phyloP scores from a whole-genome alignment of 2,113 vertebrate genomes.

The Ceratotherium simum region DNA sequence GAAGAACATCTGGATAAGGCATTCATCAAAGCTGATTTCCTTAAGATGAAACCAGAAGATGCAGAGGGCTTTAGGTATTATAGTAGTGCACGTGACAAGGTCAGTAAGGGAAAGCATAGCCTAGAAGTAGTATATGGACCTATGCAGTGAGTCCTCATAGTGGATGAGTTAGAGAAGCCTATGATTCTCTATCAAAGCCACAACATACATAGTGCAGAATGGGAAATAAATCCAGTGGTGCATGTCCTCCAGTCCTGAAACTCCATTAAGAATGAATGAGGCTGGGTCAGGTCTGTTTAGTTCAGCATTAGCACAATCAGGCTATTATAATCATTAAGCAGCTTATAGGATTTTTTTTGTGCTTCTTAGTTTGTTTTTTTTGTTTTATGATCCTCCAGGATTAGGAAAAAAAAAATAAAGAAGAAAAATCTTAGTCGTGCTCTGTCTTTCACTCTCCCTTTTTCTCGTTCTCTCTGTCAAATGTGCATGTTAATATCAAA shows the following conservation, averaged over 20 bases:
- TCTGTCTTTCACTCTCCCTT: neutral
- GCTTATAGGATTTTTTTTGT: neutral
- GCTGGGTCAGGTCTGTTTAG: conserved; percentile 17
- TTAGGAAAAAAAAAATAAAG: neutral
- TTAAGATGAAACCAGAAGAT: conserved; percentile 54
- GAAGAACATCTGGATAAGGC: too few species aligned
- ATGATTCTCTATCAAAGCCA: conserved; percentile 53
- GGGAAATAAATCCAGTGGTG: conserved; percentile 61
- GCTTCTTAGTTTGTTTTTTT: neutral
- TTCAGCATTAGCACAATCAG: neutral
- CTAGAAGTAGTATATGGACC: conserved; percentile 75
- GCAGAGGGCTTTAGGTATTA: conserved; percentile 57
- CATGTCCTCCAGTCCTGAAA: conserved; percentile 34
- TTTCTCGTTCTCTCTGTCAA: neutral
- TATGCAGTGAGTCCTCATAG: conserved; percentile 49
- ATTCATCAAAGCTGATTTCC: conserved; percentile 6
- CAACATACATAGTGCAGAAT: conserved; percentile 57
- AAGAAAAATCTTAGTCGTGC: neutral
- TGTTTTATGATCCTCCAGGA: neutral
- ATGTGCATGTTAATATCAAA: neutral
- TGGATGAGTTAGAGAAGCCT: conserved; percentile 35
- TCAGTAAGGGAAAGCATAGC: conserved; percentile 77
- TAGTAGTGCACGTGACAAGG: conserved; percentile 38
- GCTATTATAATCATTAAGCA: neutral
- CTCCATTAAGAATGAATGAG: conserved; percentile 63